Percentiles rank a stretch among this genome's conserved stretches.
These are phyloP conservation scores for Ictidomys tridecemlineatus DNA, from an alignment of 2,113 vertebrate genomes.

Conservation along the genomic window DNA sequence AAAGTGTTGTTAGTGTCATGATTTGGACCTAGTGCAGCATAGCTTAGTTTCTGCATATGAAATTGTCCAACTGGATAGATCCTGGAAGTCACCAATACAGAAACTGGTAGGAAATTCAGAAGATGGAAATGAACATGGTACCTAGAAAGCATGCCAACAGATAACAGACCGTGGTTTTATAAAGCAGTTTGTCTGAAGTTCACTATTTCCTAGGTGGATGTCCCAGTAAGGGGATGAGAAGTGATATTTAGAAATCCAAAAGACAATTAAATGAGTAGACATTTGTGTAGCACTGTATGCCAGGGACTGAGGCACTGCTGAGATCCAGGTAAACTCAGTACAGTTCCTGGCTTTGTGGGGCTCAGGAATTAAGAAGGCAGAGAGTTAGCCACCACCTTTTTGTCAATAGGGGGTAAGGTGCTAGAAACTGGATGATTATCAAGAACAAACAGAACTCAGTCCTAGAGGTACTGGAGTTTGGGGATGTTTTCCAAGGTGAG, in stretches of 20 bases:
- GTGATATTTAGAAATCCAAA: not conserved
- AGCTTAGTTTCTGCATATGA: not conserved
- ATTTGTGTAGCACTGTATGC: not conserved
- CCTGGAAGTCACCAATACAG: not conserved
- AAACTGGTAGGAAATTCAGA: not conserved
- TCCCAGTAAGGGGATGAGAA: not conserved
- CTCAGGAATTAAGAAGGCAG: not conserved
- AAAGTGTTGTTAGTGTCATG: not conserved
- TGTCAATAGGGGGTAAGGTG: not conserved
- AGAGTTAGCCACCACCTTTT: not conserved
- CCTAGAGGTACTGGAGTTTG: not conserved
- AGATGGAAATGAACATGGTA: not conserved
- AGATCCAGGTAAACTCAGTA: not conserved
- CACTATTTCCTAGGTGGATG: not conserved
- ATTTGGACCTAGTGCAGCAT: not conserved
- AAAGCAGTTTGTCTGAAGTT: not conserved
- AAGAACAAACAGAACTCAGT: not conserved
- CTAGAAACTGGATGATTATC: not conserved
- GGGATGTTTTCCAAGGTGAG: not conserved
- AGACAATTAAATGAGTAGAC: not conserved
- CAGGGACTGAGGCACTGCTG: not conserved
- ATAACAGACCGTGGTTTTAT: not conserved
- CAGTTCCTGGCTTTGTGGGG: not conserved
- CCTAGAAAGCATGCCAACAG: not conserved
- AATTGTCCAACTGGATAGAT: not conserved